Base-by-base conservation (phyloP, 2,113 vertebrate genomes). In the Tachuris rubrigastra region DNA sequence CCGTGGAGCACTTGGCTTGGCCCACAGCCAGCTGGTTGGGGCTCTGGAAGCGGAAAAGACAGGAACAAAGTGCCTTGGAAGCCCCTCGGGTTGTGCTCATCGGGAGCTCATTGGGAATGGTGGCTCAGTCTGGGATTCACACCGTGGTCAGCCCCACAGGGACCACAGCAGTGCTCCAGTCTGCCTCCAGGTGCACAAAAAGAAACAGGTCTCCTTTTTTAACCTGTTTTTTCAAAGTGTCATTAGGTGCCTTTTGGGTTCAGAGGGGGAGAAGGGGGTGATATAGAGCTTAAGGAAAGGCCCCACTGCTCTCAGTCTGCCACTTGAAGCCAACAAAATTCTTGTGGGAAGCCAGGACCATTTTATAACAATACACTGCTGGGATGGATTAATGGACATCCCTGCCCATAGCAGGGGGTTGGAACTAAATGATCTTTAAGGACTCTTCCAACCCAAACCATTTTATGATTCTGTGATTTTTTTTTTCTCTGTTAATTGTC, bases 101-200 rank as follows among this genome's bases (percentile, higher is more conserved):
- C 0, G 35, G 58, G 58, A 81, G 25, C 27, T 31, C 19, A 7
- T 12, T 28, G 83, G 59, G 85, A 82, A 81, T 8, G 55, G 67
- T 50, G 81, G 52, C 39, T 56, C 1, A 2, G 39, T 3, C 46
- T 10, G 37, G 46, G 44, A 74, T 85, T 55, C 77, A 50, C 52
- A 42, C 31, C 1, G 4, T 2, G 4, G 20, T 41, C 9, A 3
- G 52, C 22, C 74, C 66, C 4, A 24, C 39, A 23, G 19, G 85
- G 78, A 35, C 0, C 8, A 47, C 23, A 77, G 65, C 75, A 84
- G 49, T 0, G 0, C n/a, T 44, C 35, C 2, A 3, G 39, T 60
- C 22, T 55, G 67, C 31, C 42, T 82, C 12, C 13, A 33, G 12
- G 28, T 20, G 42, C 18, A 27, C 68, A 7, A 52, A 65, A 81